Conservation (phyloP, 2,797 vertebrate genomes). For the Manis crassicaudata region DNA sequence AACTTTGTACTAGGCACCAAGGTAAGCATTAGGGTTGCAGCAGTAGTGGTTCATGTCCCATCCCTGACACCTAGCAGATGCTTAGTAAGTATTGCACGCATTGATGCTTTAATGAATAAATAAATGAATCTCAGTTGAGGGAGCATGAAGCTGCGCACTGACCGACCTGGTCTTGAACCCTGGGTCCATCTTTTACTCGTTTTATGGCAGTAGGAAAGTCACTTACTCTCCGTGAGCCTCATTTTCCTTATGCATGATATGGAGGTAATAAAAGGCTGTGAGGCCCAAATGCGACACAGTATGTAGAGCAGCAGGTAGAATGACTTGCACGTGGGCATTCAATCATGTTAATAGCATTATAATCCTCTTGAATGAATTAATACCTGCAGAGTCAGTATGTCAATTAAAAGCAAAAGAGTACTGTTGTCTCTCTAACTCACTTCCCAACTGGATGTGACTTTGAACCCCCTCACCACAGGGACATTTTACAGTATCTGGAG, state of each 20-base stretch:
- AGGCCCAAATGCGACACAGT: not conserved
- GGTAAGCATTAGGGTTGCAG: not conserved
- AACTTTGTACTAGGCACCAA: not conserved
- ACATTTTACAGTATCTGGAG: not conserved
- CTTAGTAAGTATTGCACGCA: not conserved
- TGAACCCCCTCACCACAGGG: not conserved
- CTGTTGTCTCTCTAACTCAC: not conserved
- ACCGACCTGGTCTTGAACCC: not conserved
- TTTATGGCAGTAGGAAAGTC: constrained; percentile 6
- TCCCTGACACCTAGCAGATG: not conserved
- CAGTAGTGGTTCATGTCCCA: not conserved
- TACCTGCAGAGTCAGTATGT: not conserved
- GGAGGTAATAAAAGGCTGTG: not conserved
- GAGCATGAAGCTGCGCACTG: not conserved
- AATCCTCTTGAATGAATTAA: constrained; percentile 36
- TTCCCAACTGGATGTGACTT: not conserved
- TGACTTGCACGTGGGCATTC: not conserved
- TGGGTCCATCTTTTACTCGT: not conserved
- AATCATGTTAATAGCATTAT: not conserved
- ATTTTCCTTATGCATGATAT: constrained; percentile 33
- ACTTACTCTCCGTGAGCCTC: not conserved
- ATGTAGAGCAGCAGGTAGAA: not conserved
- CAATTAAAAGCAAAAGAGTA: constrained; percentile 17
- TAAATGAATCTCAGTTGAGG: constrained; percentile 1
- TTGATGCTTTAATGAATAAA: constrained; percentile 21